phyloP scores from a whole-genome alignment of 1,140 invertebrate species.

The Argopecten irradians region DNA sequence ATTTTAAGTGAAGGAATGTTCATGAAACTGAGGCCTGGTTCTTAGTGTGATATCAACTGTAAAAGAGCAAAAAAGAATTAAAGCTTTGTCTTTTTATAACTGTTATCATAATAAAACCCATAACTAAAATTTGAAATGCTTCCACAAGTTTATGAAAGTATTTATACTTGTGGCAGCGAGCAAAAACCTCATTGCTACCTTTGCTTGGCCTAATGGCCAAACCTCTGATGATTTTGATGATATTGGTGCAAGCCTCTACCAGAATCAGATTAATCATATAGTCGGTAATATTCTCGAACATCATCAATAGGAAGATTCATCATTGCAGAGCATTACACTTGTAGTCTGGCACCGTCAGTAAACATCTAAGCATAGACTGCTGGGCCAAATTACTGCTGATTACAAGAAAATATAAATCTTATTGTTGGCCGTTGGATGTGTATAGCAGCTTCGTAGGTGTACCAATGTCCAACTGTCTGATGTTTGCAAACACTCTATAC shows the following conservation, averaged over 20 bases:
- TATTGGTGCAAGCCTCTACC: neutral
- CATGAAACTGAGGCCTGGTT: too few relatives aligned
- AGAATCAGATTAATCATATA: slow-evolving; percentile 17
- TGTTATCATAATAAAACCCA: too few relatives aligned
- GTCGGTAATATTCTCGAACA: neutral
- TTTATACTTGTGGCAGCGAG: neutral
- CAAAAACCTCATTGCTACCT: neutral
- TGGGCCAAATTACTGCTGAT: slow-evolving; percentile 1
- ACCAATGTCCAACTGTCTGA: neutral
- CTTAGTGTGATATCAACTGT: too few relatives aligned
- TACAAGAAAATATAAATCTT: neutral
- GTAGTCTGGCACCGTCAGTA: neutral
- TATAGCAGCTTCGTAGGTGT: neutral
- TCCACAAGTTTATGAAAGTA: neutral
- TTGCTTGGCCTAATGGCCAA: neutral
- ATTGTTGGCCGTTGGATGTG: neutral
- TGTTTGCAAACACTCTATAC: slow-evolving; percentile 9
- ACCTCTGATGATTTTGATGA: neutral
- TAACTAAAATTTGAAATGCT: neutral
- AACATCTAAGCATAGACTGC: slow-evolving; percentile 10
- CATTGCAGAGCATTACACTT: slow-evolving; percentile 1
- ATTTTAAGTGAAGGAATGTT: too few relatives aligned
- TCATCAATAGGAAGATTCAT: slow-evolving; percentile 13
- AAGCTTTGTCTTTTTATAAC: too few relatives aligned
- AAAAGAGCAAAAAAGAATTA: too few relatives aligned